phyloP scores from a whole-genome alignment of 1,140 invertebrate genomes.

The Papilio polytes region DNA sequence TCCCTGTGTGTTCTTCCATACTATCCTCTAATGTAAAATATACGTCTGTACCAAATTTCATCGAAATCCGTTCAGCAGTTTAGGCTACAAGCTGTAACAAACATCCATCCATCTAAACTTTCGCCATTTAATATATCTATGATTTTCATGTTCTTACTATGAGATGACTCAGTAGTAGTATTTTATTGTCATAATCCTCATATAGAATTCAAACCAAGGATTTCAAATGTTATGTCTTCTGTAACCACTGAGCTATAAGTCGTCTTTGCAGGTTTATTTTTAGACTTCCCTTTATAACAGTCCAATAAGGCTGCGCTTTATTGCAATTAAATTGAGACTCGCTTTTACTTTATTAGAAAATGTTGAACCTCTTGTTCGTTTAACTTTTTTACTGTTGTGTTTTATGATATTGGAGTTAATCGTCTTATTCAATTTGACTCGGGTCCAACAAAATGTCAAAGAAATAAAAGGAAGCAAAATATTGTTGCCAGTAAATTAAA shows the following conservation, averaged over 20 bases:
- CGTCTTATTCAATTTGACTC: background rate
- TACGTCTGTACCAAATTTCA: too few relatives aligned
- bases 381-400: background rate
- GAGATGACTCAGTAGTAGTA: background rate
- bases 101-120: too few relatives aligned
- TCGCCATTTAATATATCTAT: too few relatives aligned
- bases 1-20: too few relatives aligned
- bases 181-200: background rate
- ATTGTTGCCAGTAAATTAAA: background rate
- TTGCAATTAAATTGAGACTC: conserved; percentile 18
- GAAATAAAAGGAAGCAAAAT: background rate
- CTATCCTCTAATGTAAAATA: too few relatives aligned
- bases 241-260: background rate
- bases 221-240: background rate
- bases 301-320: background rate
- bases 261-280: background rate
- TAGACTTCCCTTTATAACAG: background rate
- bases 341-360: conserved; percentile 2
- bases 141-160: background rate
- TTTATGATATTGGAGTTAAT: conserved; percentile 14
- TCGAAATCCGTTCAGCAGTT: too few relatives aligned
- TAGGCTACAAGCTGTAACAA: too few relatives aligned
- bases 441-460: background rate
- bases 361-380: conserved; percentile 3
- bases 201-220: background rate